A percentile compares a stretch with the other conserved stretches of the same genome.
These are phyloP conservation scores for Pterois miles DNA, from an alignment of 2,797 vertebrate species.

Conservation along the genomic window DNA sequence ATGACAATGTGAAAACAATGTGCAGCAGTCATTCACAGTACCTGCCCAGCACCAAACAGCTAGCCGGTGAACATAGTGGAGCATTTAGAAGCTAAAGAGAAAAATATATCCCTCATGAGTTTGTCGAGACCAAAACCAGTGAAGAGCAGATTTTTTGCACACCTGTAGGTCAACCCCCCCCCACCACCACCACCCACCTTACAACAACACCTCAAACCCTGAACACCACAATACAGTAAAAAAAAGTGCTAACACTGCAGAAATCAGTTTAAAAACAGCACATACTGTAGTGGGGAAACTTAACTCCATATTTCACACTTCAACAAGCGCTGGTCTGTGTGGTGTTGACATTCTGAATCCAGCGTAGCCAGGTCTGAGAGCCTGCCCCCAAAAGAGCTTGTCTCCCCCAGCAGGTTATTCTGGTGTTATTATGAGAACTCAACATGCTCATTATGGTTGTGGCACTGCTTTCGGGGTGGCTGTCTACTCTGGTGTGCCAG, in stretches of 20 bases:
- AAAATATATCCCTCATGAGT: too few species aligned
- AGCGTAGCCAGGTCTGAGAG: conserved; percentile 39
- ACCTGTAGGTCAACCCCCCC: too few species aligned
- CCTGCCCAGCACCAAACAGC: too few species aligned
- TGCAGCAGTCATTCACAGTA: too few species aligned
- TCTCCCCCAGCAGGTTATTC: conserved; percentile 77
- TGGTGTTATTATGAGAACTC: conserved; percentile 84
- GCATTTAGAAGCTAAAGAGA: too few species aligned
- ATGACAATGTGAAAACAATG: too few species aligned
- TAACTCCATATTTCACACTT: conserved; percentile 57
- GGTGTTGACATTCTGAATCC: conserved; percentile 58
- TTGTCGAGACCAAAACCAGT: too few species aligned
- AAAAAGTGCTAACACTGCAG: conserved; percentile 23
- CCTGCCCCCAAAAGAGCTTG: conserved; percentile 52
- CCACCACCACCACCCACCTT: too few species aligned
- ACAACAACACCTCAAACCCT: conserved; percentile 7
- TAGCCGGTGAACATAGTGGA: too few species aligned
- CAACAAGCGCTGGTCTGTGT: conserved; percentile 52
- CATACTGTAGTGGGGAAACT: conserved; percentile 3
- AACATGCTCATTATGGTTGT: conserved; percentile 84
- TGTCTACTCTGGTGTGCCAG: conserved; percentile 71
- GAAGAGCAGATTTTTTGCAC: too few species aligned
- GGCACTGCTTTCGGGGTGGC: conserved; percentile 74
- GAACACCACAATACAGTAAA: conserved; percentile 13
- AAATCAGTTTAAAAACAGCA: conserved; percentile 28